Evolutionary conservation across 1,140 invertebrate species (phyloP).

Genomic region (Drosophila bipectinata): DNA sequence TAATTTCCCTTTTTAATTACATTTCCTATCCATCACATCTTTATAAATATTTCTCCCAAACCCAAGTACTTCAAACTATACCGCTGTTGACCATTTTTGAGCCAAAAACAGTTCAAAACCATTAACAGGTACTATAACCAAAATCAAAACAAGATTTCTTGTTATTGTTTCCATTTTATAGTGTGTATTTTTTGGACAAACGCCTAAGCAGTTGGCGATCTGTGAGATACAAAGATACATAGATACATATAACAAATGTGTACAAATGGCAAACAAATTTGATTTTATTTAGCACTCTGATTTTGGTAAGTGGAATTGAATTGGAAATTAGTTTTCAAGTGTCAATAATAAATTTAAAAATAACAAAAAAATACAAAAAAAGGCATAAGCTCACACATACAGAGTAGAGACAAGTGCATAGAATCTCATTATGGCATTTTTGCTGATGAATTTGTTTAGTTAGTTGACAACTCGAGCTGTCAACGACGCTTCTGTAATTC

Average conservation of each 20-base stretch:
- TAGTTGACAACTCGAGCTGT: constrained; percentile 69
- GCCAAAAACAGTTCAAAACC: constrained; percentile 15
- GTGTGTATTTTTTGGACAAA: constrained; percentile 38
- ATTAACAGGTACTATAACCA: constrained; percentile 19
- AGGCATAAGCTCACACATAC: constrained; percentile 13
- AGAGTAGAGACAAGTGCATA: background rate
- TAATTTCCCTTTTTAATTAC: background rate
- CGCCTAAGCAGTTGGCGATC: constrained; percentile 59
- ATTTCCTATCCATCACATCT: background rate
- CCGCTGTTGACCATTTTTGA: constrained; percentile 66
- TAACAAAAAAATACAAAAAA: background rate
- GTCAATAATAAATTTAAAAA: constrained; percentile 39
- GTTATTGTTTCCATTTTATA: constrained; percentile 38
- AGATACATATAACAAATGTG: constrained; percentile 23
- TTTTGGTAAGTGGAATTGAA: constrained; percentile 25
- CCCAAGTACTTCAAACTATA: constrained; percentile 21
- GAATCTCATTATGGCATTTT: constrained; percentile 44
- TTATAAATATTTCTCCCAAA: constrained; percentile 1
- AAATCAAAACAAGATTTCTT: constrained; percentile 4
- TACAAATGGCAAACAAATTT: constrained; percentile 27
- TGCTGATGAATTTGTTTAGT: constrained; percentile 69
- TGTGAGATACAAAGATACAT: constrained; percentile 36
- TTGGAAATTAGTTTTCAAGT: constrained; percentile 34
- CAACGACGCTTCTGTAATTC: constrained; percentile 66
- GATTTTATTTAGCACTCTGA: constrained; percentile 36